Conservation (phyloP, 92 coral and sea anemone species). For the Metridium senile region DNA sequence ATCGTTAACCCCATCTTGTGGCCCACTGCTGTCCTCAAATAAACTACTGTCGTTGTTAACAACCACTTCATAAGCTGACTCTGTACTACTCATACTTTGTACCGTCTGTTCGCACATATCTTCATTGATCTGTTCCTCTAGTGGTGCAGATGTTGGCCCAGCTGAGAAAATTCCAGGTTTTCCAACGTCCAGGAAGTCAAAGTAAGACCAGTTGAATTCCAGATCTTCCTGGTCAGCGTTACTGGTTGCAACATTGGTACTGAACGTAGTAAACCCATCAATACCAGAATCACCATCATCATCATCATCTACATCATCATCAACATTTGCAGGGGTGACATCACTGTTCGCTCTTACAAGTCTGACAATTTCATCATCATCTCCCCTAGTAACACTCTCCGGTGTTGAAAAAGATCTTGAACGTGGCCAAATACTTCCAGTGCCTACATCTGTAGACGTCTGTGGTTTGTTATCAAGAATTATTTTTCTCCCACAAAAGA, state of each 20-base stretch:
- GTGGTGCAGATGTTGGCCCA: not conserved
- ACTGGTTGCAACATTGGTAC: not conserved
- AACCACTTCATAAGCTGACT: slow-evolving; percentile 22
- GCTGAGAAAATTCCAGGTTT: not conserved
- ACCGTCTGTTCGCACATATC: slow-evolving; percentile 11
- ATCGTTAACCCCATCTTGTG: not conserved
- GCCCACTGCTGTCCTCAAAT: not conserved
- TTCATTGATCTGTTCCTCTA: slow-evolving; percentile 28
- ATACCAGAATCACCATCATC: slow-evolving; percentile 85
- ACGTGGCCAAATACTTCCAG: slow-evolving; percentile 49
- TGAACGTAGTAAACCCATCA: slow-evolving; percentile 49
- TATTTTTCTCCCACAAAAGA: slow-evolving; percentile 69
- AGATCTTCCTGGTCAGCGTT: slow-evolving; percentile 32
- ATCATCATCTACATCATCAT: slow-evolving; percentile 24
- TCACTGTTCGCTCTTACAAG: slow-evolving; percentile 39
- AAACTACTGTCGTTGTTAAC: slow-evolving; percentile 7
- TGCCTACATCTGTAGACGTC: slow-evolving; percentile 45
- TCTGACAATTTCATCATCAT: slow-evolving; percentile 21
- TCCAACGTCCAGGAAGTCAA: slow-evolving; percentile 39
- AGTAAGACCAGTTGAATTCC: slow-evolving; percentile 74
- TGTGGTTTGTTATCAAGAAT: slow-evolving; percentile 71
- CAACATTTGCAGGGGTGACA: not conserved
- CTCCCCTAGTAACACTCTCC: slow-evolving; percentile 16
- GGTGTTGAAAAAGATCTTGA: slow-evolving; percentile 63
- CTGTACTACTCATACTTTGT: slow-evolving; percentile 25